phyloP scores from a whole-genome alignment of 2,113 vertebrate species.

The Coryphaenoides rupestris region DNA sequence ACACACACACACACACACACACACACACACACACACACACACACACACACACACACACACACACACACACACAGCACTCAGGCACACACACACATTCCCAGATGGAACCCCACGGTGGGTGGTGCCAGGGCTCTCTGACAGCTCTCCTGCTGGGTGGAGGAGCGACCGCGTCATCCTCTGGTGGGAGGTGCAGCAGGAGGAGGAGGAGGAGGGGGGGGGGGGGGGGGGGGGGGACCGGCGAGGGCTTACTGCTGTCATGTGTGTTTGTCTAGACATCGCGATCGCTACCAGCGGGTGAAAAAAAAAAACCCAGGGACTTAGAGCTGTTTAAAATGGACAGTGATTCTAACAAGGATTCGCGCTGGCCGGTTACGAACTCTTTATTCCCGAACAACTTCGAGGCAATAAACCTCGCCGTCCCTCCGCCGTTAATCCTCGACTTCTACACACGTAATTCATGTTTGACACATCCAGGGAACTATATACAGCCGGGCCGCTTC shows the following conservation, averaged over 20 bases:
- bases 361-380: no score
- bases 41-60: neutral
- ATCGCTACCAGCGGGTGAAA: slow-evolving; percentile 29
- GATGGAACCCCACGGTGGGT: slow-evolving; percentile 54
- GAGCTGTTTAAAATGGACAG: slow-evolving; percentile 27
- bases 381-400: slow-evolving; percentile 23
- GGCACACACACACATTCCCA: slow-evolving; percentile 34
- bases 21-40: no score
- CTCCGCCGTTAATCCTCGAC: slow-evolving; percentile 46
- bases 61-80: neutral
- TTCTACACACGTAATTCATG: slow-evolving; percentile 61
- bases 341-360: slow-evolving; percentile 34
- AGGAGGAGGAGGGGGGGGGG: no score
- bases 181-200: no score
- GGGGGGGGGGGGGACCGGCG: no score
- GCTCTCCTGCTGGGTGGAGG: slow-evolving; percentile 60
- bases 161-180: slow-evolving; percentile 75
- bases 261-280: slow-evolving; percentile 57
- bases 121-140: slow-evolving; percentile 46
- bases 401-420: slow-evolving; percentile 31
- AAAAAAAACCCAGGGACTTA: no score
- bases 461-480: slow-evolving; percentile 62
- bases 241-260: slow-evolving; percentile 45
- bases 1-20: no score
- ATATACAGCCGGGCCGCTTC: slow-evolving; percentile 40